Evolutionary conservation across 2,113 vertebrate genomes (phyloP).

Genomic region (Galbula dea): DNA sequence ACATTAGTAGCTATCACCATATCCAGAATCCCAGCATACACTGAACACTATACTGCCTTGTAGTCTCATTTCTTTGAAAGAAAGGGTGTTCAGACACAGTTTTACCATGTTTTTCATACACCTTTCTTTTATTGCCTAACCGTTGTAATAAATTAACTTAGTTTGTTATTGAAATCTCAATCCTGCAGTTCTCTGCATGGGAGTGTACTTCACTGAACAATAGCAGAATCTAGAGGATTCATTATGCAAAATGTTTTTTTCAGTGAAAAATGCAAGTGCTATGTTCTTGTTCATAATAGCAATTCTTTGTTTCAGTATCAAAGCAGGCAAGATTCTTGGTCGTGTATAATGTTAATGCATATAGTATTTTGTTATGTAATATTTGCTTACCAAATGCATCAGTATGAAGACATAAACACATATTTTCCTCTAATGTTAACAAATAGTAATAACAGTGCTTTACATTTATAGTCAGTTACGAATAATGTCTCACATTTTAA

Average conservation of each 20-base stretch:
- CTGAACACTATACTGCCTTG: background rate
- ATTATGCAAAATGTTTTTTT: constrained; percentile 5
- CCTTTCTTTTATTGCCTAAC: background rate
- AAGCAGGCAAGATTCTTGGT: background rate
- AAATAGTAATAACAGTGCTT: background rate
- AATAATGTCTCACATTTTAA: background rate
- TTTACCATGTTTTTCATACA: background rate
- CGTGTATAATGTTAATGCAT: background rate
- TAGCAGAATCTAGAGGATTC: constrained; percentile 12
- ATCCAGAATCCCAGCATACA: background rate
- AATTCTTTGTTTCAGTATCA: constrained; percentile 3
- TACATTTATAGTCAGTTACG: background rate
- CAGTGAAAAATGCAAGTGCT: constrained; percentile 10
- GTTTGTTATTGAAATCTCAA: constrained; percentile 6
- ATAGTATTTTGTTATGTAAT: background rate
- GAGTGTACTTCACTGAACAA: constrained; percentile 25
- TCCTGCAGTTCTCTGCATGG: constrained; percentile 28
- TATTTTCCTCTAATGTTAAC: background rate
- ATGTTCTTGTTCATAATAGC: background rate
- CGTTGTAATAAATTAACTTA: constrained; percentile 13
- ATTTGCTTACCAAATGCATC: background rate
- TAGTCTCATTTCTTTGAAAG: background rate
- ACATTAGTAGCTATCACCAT: background rate
- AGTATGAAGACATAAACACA: background rate
- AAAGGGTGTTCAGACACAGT: background rate